Evolutionary conservation across 2,888 invertebrate genomes (phyloP), one percentile per base, ranked within the genome.

Genomic region (Strigamia crassipes): DNA sequence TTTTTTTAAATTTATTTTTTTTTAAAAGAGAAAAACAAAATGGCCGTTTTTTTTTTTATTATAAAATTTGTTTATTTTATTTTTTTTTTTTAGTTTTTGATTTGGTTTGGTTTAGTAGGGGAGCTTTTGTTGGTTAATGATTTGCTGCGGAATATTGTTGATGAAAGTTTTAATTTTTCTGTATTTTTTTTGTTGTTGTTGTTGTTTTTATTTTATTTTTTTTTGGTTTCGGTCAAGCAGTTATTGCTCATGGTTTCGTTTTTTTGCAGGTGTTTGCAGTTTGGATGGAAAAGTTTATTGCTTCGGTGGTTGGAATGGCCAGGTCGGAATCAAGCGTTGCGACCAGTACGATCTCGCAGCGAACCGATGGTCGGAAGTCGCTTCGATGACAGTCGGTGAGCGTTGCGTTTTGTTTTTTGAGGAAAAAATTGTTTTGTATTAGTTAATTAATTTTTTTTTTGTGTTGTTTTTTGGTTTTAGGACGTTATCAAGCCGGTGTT

Each of bases 281-380:
- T 87, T 93, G 84, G 90, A 91, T 83, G 91, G 90, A 31, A 90
- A 91, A 84, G 89, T 94, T 85, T 94, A 92, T 89, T 92, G 93
- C 86, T 90, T 95, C 83, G 94, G 95, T 56, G 96, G 96, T 34
- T 94, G 94, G 92, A 90, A 92, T 84, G 94, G 95, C 81, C 90
- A 90, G 85, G 88, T 88, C 86, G 92, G 93, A 10, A 91, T 93
- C 83, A 91, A 91, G 84, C 92, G 92, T 84, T 94, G 94, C 87
- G 93, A 94, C 88, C 90, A 92, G 51, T 94, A 92, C 88, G 89
- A 91, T 85, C 92, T 93, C 0, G 88, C 86, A 8, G 89, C 89
- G 0, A 90, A 91, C 85, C 86, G 86, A 27, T 96, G 95, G 95
- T 87, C 88, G 12, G 90, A 90, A 79, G 92, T 93, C 84, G 92